Evolutionary conservation across 2,888 invertebrate genomes (phyloP), one percentile per base, ranked within the genome.

Genomic region (Ophion slaviceki): DNA sequence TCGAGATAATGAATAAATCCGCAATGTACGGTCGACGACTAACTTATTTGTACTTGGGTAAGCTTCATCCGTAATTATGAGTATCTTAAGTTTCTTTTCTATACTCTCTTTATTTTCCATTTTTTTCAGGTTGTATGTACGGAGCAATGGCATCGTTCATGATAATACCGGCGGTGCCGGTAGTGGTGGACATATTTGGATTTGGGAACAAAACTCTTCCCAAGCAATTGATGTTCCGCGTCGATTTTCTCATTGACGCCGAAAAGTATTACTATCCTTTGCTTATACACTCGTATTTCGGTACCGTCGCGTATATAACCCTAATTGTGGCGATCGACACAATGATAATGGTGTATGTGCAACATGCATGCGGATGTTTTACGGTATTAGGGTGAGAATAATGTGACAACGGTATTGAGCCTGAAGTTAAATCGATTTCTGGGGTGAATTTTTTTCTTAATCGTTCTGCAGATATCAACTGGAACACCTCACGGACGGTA

Each of bases 331-430:
- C 88, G 0, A 80, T 85, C 20, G 90, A 90, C 28, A 86, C 88
- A 0, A 88, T 87, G 67, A 77, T 87, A 6, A 86, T 87, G 84
- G 86, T 87, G 17, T 86, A 88, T 28, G 89, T 89, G 14, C 89
- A 88, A 59, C 89, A 90, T 76, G 88, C 87, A 17, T 90, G 90
- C 66, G 88, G 83, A 7, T 67, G 87, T 59, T 88, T 90, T 70
- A 78, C 87, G 11, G 77, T 90, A 8, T 77, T 90, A 24, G 89
- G 89, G 90, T 90, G 80, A 85, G 85, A 28, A 40, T 40, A 62
- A 17, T 59, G 40, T 8, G 6, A 74, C 28, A 62, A 14, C 4
- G 2, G 20, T 64, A 8, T 2, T 24, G 45, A 45, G 28, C 24
- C 28, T 24, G 2, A 17, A 17, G 4, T 47, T 7, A 11, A 45